Base-by-base conservation (phyloP, 1,140 invertebrate genomes). In the Hylaeus anthracinus region DNA sequence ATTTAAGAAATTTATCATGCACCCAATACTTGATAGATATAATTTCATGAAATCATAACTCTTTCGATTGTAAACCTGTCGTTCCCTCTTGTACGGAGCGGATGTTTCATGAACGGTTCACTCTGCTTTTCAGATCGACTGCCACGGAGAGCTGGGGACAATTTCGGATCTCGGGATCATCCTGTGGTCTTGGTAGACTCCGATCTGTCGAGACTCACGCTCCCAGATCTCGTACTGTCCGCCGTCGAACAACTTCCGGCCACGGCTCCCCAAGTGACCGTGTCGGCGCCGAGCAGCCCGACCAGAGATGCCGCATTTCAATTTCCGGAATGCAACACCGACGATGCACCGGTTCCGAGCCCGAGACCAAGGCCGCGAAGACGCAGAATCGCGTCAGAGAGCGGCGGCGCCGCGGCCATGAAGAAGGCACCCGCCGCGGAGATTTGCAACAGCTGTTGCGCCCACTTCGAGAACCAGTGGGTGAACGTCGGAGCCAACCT, bases 231-330 rank as follows among this genome's bases (percentile, higher is more conserved):
- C 3, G 93, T 93, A 26, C 82, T 92, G 15, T 93, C 92, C 56
- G 92, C 92, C 1, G 88, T 93, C 61, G 90, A 93, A 53, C 93
- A 93, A 67, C 74, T 93, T 79, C 93, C 92, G 39, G 82, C 89
- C 2, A 82, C 90, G 37, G 81, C 90, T 58, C 92, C 92, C 12
- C 92, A 92, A 80, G 93, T 93, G 6, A 93, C 92, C 53, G 92
- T 91, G 55, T 93, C 93, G 37, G 93, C 92, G 39, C 92, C 93
- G 0, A 93, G 90, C 86, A 93, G 93, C 73, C 93, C 93, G 6
- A 94, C 92, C 41, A 88, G 92, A 69, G 92, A 94, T 73, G 92
- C 90, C 3, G 91, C 93, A 14, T 93, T 94, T 67, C 93, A 94
- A 81, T 94, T 94, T 55, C 93, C 93, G n/a, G 93, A 94, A 83